Evolutionary conservation across 53 echinoderm and acorn worm genomes (phyloP), one percentile per base, ranked within the genome.

Genomic region (Holothuria scabra): DNA sequence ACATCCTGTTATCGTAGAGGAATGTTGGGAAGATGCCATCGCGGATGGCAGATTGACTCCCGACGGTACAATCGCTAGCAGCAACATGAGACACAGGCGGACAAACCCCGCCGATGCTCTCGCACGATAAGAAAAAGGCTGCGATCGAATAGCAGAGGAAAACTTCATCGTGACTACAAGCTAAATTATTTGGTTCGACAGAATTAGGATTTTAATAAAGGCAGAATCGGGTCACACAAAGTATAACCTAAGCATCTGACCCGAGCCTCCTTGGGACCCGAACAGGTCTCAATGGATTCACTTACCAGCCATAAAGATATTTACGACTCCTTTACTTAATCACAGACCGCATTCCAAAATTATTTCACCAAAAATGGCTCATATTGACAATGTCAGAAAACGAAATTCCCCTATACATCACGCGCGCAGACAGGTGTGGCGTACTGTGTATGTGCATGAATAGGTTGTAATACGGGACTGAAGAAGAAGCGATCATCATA

Each of bases 311-410:
- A 58, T 58, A 57, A 78, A 78, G 55, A 78, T 78, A 56, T 78
- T 78, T 78, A 78, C 52, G 78, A 78, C 78, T 78, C 78, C 35
- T 56, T 78, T 56, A 78, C 78, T 78, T 78, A 78, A 78, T 78
- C 78, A 58, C 57, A 78, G 78, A 78, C 78, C 78, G 78, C 78
- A 78, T 78, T 78, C 78, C 78, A 59, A 59, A 78, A 78, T 78
- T 56, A 78, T 57, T 78, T 78, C 56, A 78, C 78, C 56, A 58
- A 78, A 78, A 56, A 28, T 8, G 56, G 78, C 72, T 16, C n/a
- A 46, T 22, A 41, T 48, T 72, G 72, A 72, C 72, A 72, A 28
- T 72, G 72, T 72, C 72, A 72, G 41, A 26, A 13, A 5, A 19
- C 25, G 10, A 72, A 72, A 72, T 72, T 72, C 72, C 46, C 41